Conservation (phyloP, 35 echinoderm and acorn worm genomes). For the Acanthaster planci region DNA sequence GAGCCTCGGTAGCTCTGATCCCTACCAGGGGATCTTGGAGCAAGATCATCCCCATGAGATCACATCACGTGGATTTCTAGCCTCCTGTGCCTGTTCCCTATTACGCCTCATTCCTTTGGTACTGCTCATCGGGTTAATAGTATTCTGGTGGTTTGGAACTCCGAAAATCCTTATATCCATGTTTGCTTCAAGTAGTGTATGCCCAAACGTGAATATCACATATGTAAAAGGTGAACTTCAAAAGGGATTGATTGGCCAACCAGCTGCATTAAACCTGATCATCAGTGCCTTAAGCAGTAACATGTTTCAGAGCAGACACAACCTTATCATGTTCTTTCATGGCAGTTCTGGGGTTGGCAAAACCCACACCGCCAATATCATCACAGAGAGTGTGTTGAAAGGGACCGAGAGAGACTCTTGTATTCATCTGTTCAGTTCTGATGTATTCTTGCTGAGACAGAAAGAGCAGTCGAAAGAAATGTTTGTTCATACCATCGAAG, state of each 20-base stretch:
- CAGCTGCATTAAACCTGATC: conserved; percentile 13
- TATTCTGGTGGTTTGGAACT: neutral
- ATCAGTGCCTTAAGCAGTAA: neutral
- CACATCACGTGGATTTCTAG: neutral
- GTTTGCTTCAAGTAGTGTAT: neutral
- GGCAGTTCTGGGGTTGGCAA: conserved; percentile 60
- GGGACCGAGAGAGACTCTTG: neutral
- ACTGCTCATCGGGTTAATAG: neutral
- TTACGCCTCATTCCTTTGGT: conserved; percentile 10
- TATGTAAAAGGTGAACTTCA: neutral
- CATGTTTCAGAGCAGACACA: neutral
- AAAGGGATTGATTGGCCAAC: conserved; percentile 34
- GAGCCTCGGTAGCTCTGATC: neutral
- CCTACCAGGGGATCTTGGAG: conserved; percentile 48
- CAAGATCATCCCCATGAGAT: conserved; percentile 61
- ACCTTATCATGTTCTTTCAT: conserved; percentile 58
- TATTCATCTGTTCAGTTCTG: neutral
- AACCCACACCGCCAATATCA: conserved; percentile 40
- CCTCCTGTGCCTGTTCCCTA: neutral
- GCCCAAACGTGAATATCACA: neutral
- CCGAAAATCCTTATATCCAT: neutral
- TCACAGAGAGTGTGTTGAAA: conserved; percentile 18
- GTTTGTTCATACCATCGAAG: neutral
- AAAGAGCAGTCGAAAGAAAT: neutral
- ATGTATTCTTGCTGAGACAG: conserved; percentile 5